Base-by-base conservation (phyloP, 2,888 invertebrate genomes). In the Aphelenchoides bicaudatus region DNA sequence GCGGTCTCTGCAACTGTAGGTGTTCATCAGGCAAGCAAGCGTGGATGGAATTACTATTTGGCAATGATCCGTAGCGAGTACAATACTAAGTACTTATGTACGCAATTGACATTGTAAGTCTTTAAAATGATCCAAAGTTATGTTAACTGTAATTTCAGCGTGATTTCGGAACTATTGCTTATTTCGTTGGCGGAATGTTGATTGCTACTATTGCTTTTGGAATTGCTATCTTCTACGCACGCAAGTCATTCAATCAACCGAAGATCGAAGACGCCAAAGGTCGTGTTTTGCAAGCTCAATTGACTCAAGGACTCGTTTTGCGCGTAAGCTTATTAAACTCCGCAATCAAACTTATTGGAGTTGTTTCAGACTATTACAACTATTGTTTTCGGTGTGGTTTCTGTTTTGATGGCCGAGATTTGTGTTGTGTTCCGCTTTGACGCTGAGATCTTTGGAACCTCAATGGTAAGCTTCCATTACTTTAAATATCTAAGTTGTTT, bases 401-500 rank as follows among this genome's bases (percentile, higher is more conserved):
- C 43, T 8, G 43, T 43, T 6, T 21, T 25, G 10, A 10, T 43
- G 43, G 43, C 43, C 43, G 43, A 19, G 21, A 43, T 43, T n/a
- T 43, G 43, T n/a, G 43, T 43, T 19, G 43, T 43, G 10, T 43
- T 43, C 23, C 43, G 43, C 23, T 43, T 43, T n/a, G 43, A 43
- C 23, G 43, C 43, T 8, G 43, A 43, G n/a, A 43, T 43, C 43
- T 43, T 43, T n/a, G 43, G 43, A 25, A 43, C 43, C 43, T 19
- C 21, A 43, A 43, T 43, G 43, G n/a, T n/a, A n/a, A n/a, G n/a
- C n/a, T n/a, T n/a, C n/a, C n/a, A n/a, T n/a, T n/a, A n/a, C n/a
- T n/a, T n/a, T n/a, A n/a, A n/a, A n/a, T n/a, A n/a, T n/a, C n/a
- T n/a, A n/a, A n/a, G n/a, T n/a, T n/a, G n/a, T n/a, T n/a, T n/a